Percentiles rank a stretch among this genome's conserved stretches.
Evolutionary conservation across 1,140 invertebrate genomes (phyloP).

Genomic region (Whitmania pigra): DNA sequence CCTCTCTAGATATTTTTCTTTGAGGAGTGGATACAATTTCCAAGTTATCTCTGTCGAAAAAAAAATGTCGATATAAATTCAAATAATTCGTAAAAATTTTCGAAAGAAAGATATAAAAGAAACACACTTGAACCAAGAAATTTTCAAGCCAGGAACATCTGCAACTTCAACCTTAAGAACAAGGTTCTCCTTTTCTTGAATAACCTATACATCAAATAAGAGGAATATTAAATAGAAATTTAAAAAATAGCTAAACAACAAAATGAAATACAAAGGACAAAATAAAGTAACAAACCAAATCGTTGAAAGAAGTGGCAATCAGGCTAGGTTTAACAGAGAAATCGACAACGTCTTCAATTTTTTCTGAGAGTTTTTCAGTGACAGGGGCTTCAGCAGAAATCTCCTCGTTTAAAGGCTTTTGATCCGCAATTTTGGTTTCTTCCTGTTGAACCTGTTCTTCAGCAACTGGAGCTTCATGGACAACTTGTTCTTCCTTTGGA

Average conservation of each 20-base stretch:
- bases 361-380: too few species aligned
- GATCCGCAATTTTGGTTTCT: too few species aligned
- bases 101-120: not conserved
- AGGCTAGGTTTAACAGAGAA: too few species aligned
- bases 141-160: not conserved
- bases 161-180: not conserved
- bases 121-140: not conserved
- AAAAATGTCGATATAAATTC: constrained; percentile 22
- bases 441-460: too few species aligned
- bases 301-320: too few species aligned
- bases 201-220: not conserved
- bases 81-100: not conserved
- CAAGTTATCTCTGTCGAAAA: constrained; percentile 55
- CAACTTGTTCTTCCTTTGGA: too few species aligned
- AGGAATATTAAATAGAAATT: not conserved
- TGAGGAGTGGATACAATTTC: constrained; percentile 61
- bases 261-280: too few species aligned
- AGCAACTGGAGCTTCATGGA: too few species aligned
- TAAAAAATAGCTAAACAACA: not conserved
- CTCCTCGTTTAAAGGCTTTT: too few species aligned
- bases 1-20: constrained; percentile 63
- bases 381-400: too few species aligned
- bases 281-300: too few species aligned
- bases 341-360: too few species aligned
- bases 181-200: not conserved